Evolutionary conservation across 2,113 vertebrate genomes (phyloP), one percentile per base, ranked within the genome.

Genomic region (Pluvialis apricaria): DNA sequence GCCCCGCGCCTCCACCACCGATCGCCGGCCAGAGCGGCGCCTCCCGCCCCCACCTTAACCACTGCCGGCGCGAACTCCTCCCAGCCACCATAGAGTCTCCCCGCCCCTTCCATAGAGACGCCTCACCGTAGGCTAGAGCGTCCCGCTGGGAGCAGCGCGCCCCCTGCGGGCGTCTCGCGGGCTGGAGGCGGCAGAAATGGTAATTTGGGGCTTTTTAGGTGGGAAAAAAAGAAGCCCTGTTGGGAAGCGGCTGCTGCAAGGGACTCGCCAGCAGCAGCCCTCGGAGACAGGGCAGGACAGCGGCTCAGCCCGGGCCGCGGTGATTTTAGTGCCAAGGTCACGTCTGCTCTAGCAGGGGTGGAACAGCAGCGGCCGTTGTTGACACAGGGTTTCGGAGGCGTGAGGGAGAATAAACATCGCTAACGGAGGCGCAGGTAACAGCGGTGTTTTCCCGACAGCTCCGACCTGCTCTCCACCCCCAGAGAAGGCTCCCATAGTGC

Each of bases 341-440:
- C 19, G 34, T 7, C 2, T 6, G 32, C 15, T 36, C 7, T 13
- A 5, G 20, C 55, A 6, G 34, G n/a, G 72, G 11, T 10, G 5
- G 13, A 1, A 8, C 13, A 16, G 31, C 22, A 16, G 3, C 6
- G 29, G 8, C 24, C 11, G 9, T 4, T 13, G 4, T 15, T 51
- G 3, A 6, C 1, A 1, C 44, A 2, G 9, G 5, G 10, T 15
- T 44, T 5, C 6, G 0, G 0, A 5, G 0, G 2, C 1, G 1
- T 2, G 1, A 9, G 15, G 22, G 49, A 31, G 12, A 58, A 20
- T 1, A 31, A 34, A 4, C 1, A 1, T 6, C 51, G 19, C 17
- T 2, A 3, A 15, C 28, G 11, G 1, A 9, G 8, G 0, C 2
- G 1, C 17, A 8, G 38, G 52, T 7, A 28, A 55, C 15, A 6